phyloP scores from a whole-genome alignment of 53 echinoderm and acorn worm genomes.

The Luidia sarsii region DNA sequence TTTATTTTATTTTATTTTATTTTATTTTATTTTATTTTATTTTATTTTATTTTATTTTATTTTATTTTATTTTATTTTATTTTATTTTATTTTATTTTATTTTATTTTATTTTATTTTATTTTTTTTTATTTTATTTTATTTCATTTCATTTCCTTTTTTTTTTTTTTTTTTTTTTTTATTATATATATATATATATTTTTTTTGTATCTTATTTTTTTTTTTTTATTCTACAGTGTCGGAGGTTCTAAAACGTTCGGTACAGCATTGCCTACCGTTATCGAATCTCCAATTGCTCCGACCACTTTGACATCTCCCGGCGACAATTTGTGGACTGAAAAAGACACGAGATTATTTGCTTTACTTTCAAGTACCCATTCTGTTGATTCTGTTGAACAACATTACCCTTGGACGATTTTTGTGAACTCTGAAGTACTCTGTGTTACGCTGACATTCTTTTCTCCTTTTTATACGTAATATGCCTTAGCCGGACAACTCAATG shows the following conservation, averaged over 20 bases:
- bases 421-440: too few species aligned
- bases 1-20: too few species aligned
- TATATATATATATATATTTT: neutral
- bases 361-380: too few species aligned
- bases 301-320: slow-evolving; percentile 47
- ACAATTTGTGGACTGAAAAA: slow-evolving; percentile 36
- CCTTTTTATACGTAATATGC: neutral
- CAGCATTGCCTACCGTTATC: slow-evolving; percentile 30
- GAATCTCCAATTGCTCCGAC: slow-evolving; percentile 52
- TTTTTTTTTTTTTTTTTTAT: neutral
- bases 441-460: too few species aligned
- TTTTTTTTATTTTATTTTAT: neutral
- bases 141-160: neutral
- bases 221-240: neutral
- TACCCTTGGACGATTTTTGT: too few species aligned
- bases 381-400: too few species aligned
- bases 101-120: neutral
- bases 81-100: neutral
- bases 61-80: too few species aligned
- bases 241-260: neutral
- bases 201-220: neutral
- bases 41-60: too few species aligned
- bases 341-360: neutral
- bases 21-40: too few species aligned
- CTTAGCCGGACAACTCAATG: neutral